phyloP scores from a whole-genome alignment of 2,888 invertebrate genomes.

The Drosophila niveifrons region DNA sequence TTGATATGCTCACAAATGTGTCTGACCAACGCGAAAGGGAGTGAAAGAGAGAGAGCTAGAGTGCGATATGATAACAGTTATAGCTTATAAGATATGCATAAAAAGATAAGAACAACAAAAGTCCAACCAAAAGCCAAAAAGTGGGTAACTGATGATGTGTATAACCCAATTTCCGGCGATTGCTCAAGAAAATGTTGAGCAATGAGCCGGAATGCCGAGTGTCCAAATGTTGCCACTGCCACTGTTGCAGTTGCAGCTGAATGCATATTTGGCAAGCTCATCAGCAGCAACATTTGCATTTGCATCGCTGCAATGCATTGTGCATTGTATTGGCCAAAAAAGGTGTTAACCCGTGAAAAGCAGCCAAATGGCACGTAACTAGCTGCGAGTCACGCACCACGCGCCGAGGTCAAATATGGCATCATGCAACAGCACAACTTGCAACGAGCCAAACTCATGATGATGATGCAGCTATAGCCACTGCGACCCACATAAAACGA shows the following conservation, averaged over 20 bases:
- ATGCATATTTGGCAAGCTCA: slow-evolving; percentile 23
- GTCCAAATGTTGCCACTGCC: not conserved
- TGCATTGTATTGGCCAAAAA: slow-evolving; percentile 46
- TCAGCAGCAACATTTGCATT: slow-evolving; percentile 11
- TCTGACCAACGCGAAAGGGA: slow-evolving; percentile 6
- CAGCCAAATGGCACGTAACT: slow-evolving; percentile 39
- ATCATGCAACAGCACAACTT: slow-evolving; percentile 15
- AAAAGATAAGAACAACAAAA: slow-evolving; percentile 49
- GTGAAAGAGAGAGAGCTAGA: not conserved
- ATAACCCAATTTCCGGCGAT: slow-evolving; percentile 69
- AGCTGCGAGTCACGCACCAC: slow-evolving; percentile 47
- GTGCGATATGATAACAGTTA: slow-evolving; percentile 47
- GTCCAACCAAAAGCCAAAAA: slow-evolving; percentile 11
- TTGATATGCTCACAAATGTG: slow-evolving; percentile 41
- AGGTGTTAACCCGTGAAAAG: slow-evolving; percentile 50
- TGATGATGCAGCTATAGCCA: slow-evolving; percentile 23
- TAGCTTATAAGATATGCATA: slow-evolving; percentile 22
- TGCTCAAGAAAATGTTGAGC: slow-evolving; percentile 54
- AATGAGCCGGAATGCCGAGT: slow-evolving; percentile 52
- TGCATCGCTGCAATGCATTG: slow-evolving; percentile 9
- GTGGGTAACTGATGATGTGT: slow-evolving; percentile 41
- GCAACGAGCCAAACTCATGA: slow-evolving; percentile 19
- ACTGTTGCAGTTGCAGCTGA: slow-evolving; percentile 4
- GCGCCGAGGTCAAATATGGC: slow-evolving; percentile 26
- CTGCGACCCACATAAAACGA: slow-evolving; percentile 54